phyloP scores from a whole-genome alignment of 2,797 vertebrate genomes.

The Rhyacichthys aspro region DNA sequence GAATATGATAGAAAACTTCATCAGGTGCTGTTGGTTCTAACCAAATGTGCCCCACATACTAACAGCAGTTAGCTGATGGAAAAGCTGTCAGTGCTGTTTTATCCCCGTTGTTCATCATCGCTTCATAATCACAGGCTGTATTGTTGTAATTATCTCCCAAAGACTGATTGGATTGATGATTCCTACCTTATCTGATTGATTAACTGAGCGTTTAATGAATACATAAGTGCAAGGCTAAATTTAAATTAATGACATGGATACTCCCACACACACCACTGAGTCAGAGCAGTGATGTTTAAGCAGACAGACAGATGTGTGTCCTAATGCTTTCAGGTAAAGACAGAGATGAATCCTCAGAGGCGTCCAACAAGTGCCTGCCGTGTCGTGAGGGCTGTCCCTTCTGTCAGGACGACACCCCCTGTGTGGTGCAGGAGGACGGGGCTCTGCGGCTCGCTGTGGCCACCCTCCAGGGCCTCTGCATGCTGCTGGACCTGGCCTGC shows the following conservation, averaged over 20 bases:
- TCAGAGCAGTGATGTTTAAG: conserved; percentile 13
- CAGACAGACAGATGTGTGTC: background rate
- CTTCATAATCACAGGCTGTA: conserved; percentile 55
- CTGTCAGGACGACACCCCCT: conserved; percentile 91
- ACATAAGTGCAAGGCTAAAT: conserved; percentile 27
- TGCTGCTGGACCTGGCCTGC: conserved; percentile 84
- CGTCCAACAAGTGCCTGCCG: conserved; percentile 87
- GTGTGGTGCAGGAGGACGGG: conserved; percentile 89
- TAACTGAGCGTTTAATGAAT: conserved; percentile 41
- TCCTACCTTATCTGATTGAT: conserved; percentile 46
- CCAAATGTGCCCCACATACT: too few relatives aligned
- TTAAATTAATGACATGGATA: conserved; percentile 42
- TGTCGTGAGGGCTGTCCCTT: conserved; percentile 90
- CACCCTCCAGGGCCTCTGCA: conserved; percentile 93
- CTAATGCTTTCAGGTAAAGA: conserved; percentile 77
- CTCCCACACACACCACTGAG: conserved; percentile 43
- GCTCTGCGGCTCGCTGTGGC: conserved; percentile 89
- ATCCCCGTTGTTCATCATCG: conserved; percentile 37
- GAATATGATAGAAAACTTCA: too few relatives aligned
- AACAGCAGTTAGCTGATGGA: background rate
- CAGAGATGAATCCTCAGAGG: conserved; percentile 77
- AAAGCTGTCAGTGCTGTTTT: conserved; percentile 37
- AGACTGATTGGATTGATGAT: conserved; percentile 51
- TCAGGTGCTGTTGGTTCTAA: too few relatives aligned
- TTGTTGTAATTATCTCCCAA: conserved; percentile 50